phyloP scores from a whole-genome alignment of 1,140 invertebrate genomes.

The Aphelenchoides fujianensis region DNA sequence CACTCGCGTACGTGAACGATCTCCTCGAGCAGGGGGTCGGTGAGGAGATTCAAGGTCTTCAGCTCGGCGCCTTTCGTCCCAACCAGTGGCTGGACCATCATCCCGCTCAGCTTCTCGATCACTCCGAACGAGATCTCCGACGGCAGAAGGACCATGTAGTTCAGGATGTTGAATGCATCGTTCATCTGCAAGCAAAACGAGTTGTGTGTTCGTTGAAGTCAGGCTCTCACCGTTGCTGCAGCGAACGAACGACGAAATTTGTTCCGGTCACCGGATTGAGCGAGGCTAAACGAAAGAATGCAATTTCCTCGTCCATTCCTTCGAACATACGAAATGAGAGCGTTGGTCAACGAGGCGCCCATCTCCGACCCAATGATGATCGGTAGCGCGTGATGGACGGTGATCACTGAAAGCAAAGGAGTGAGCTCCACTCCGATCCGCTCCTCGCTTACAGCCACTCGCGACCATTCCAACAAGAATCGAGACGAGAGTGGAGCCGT shows the following conservation, averaged over 20 bases:
- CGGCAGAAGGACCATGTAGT: conserved; percentile 64
- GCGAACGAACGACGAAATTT: conserved; percentile 64
- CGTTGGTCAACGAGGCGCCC: conserved; percentile 63
- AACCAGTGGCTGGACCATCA: conserved; percentile 46
- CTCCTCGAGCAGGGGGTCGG: conserved; percentile 50
- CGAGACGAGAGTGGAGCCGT: conserved; percentile 69
- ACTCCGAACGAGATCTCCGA: conserved; percentile 62
- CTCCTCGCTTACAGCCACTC: conserved; percentile 62
- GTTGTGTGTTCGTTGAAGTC: background rate
- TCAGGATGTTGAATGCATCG: conserved; percentile 66
- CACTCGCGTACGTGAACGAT: conserved; percentile 52
- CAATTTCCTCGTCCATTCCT: background rate
- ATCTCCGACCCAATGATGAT: conserved; percentile 64
- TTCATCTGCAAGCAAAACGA: conserved; percentile 50
- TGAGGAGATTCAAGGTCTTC: conserved; percentile 49
- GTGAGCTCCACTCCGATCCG: background rate
- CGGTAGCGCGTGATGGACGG: conserved; percentile 62
- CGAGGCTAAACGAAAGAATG: conserved; percentile 44
- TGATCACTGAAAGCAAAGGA: conserved; percentile 55
- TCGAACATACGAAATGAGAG: conserved; percentile 40
- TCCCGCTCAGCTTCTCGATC: conserved; percentile 46
- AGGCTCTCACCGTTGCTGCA: conserved; percentile 57
- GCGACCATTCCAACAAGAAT: conserved; percentile 70
- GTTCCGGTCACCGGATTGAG: conserved; percentile 60
- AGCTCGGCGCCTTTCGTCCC: conserved; percentile 32